Conservation (phyloP, 2,113 vertebrate species). For the Gobio gobio region DNA sequence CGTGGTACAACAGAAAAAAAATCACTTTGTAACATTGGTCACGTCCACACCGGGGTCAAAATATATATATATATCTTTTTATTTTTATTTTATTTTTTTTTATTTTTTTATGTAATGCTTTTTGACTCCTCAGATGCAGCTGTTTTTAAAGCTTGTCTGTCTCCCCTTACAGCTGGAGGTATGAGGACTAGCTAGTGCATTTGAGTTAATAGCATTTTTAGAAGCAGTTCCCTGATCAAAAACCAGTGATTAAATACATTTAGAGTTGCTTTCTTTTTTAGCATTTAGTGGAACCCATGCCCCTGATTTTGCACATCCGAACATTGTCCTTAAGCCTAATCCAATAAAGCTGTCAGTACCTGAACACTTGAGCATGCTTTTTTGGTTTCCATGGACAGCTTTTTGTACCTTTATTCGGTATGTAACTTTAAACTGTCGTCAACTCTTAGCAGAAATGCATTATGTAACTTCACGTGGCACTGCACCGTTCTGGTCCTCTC, state of each 20-base stretch:
- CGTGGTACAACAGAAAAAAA: not conserved
- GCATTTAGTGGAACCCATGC: not conserved
- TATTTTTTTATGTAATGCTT: not conserved
- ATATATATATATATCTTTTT: too few species aligned
- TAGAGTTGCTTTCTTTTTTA: not conserved
- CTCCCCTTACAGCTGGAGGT: not conserved
- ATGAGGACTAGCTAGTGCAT: not conserved
- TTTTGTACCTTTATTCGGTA: too few species aligned
- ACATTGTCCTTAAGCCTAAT: not conserved
- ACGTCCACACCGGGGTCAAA: not conserved
- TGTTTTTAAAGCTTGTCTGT: not conserved
- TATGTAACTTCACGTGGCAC: not conserved
- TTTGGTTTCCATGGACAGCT: not conserved
- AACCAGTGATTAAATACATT: not conserved
- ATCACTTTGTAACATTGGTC: not conserved
- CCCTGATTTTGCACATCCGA: not conserved
- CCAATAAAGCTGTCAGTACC: not conserved
- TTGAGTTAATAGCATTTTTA: not conserved
- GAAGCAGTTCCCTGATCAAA: not conserved
- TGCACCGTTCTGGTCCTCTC: not conserved
- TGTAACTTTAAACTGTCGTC: not conserved
- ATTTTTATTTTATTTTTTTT: not conserved
- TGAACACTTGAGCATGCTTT: not conserved
- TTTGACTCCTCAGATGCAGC: not conserved
- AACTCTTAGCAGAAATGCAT: not conserved